Evolutionary conservation across 2,888 invertebrate genomes (phyloP).

Genomic region (Ceriagrion tenellum): DNA sequence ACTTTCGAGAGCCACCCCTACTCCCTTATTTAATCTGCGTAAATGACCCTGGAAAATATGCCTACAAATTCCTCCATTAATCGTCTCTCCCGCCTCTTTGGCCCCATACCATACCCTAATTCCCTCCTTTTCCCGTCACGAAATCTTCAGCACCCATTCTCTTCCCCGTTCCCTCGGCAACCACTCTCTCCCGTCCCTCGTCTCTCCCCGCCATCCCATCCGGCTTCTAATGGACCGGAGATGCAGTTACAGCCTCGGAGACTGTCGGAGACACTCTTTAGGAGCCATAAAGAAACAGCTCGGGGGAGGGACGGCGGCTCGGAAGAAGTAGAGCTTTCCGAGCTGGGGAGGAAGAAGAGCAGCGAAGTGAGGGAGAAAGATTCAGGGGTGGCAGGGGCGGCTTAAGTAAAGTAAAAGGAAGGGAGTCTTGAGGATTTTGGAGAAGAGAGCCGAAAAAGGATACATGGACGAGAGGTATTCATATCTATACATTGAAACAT

Average conservation of each 20-base stretch:
- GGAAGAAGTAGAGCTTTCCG: not conserved
- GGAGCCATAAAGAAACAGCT: not conserved
- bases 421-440: not conserved
- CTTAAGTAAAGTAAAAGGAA: not conserved
- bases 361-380: not conserved
- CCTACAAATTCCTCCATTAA: no score
- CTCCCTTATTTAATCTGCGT: no score
- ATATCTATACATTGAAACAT: no score
- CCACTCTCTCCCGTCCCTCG: not conserved
- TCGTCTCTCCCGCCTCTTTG: not conserved
- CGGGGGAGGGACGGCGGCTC: not conserved
- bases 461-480: no score
- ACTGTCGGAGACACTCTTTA: conserved; percentile 42
- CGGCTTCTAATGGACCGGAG: conserved; percentile 48
- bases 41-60: no score
- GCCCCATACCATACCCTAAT: not conserved
- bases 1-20: no score
- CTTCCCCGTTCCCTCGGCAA: not conserved
- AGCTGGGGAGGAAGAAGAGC: not conserved
- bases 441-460: not conserved
- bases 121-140: not conserved
- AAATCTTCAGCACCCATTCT: not conserved
- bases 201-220: not conserved
- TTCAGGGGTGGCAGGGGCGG: not conserved
- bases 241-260: conserved; percentile 51